These are phyloP conservation scores for Carassius gibelio DNA, from an alignment of 2,113 vertebrate genomes.

Conservation along the genomic window DNA sequence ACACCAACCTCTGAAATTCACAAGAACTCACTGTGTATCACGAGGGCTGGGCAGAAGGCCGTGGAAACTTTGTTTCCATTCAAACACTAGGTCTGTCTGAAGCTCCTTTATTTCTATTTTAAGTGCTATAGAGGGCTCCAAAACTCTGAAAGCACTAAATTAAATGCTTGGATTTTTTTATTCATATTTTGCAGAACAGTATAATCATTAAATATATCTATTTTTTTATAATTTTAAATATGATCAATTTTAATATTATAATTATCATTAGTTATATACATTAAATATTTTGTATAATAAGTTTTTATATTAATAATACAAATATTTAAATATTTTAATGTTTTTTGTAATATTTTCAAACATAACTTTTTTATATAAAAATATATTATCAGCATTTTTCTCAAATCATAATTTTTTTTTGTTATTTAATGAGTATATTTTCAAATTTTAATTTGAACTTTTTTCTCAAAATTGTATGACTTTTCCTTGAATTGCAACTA, in stretches of 20 bases:
- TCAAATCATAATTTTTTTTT: too few species aligned
- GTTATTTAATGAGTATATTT: too few species aligned
- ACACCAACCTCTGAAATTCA: not conserved
- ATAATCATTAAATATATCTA: not conserved
- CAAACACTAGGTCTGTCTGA: constrained; percentile 9
- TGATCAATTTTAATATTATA: too few species aligned
- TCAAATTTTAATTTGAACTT: too few species aligned
- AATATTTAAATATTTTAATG: not conserved
- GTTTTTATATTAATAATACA: not conserved
- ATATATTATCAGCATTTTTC: too few species aligned
- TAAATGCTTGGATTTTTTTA: not conserved
- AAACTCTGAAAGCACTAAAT: not conserved
- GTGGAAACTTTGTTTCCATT: constrained; percentile 18
- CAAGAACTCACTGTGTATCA: not conserved
- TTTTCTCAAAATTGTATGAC: too few species aligned
- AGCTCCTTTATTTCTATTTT: not conserved
- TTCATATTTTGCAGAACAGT: not conserved
- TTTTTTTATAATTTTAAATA: too few species aligned
- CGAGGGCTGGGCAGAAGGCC: not conserved
- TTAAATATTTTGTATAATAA: too few species aligned
- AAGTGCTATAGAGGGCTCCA: not conserved
- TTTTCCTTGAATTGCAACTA: too few species aligned
- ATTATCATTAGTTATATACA: too few species aligned
- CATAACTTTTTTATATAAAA: not conserved
- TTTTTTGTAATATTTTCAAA: not conserved